These are phyloP conservation scores for Pollenia labialis DNA, from an alignment of 2,888 invertebrate species.

Conservation along the genomic window DNA sequence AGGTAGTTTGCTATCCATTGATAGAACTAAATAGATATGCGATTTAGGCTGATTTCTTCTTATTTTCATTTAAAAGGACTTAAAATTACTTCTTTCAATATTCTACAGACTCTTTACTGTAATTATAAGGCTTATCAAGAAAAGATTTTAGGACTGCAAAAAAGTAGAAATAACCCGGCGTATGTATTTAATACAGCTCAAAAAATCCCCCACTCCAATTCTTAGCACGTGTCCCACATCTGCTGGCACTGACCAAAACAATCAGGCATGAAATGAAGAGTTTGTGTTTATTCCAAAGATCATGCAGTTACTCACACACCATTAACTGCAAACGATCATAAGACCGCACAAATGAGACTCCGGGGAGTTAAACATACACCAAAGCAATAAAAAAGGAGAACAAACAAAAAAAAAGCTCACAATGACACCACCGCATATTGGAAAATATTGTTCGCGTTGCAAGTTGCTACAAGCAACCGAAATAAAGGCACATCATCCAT, in stretches of 20 bases:
- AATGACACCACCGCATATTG: slow-evolving; percentile 52
- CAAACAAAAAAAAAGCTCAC: slow-evolving; percentile 31
- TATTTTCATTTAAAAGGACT: no score
- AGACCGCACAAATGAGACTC: slow-evolving; percentile 72
- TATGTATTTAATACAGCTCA: background rate
- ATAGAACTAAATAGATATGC: no score
- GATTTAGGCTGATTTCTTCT: no score
- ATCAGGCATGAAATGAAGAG: slow-evolving; percentile 54
- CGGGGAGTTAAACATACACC: slow-evolving; percentile 57
- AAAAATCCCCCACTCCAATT: background rate
- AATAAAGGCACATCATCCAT: slow-evolving; percentile 56
- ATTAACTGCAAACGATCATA: slow-evolving; percentile 69
- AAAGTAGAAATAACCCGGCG: background rate
- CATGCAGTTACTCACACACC: slow-evolving; percentile 69
- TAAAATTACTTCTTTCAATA: no score
- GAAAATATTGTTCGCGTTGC: slow-evolving; percentile 30
- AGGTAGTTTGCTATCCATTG: no score
- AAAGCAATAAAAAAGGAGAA: slow-evolving; percentile 19
- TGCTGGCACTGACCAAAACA: slow-evolving; percentile 53
- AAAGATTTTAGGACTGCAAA: background rate
- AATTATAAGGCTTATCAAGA: no score
- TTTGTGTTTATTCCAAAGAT: slow-evolving; percentile 56
- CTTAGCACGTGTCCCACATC: slow-evolving; percentile 41
- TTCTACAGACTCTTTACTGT: no score
- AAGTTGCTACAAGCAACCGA: slow-evolving; percentile 33